Evolutionary conservation across 1,140 invertebrate species (phyloP).

Genomic region (Drosophila jambulina): DNA sequence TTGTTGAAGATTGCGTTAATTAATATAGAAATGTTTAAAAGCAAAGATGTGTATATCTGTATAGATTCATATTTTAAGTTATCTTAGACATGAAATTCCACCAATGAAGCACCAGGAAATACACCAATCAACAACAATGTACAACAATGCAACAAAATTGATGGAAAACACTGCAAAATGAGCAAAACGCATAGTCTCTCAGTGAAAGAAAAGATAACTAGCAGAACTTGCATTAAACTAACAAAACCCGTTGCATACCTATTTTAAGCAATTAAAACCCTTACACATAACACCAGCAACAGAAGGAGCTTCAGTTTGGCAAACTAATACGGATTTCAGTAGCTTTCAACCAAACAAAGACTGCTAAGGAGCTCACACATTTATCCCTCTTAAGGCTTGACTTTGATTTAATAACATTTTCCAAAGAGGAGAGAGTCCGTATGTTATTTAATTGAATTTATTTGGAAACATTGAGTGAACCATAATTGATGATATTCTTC

Average conservation of each 20-base stretch:
- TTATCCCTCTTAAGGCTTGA: not conserved
- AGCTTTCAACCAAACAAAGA: not conserved
- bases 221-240: too few relatives aligned
- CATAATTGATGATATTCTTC: slow-evolving; percentile 6
- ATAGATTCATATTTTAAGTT: too few relatives aligned
- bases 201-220: too few relatives aligned
- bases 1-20: too few relatives aligned
- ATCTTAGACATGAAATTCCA: not conserved
- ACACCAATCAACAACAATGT: not conserved
- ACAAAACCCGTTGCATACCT: not conserved
- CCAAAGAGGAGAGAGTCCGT: not conserved
- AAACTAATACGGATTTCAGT: not conserved
- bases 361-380: not conserved
- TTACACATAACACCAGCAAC: not conserved
- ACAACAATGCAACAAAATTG: not conserved
- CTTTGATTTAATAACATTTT: slow-evolving; percentile 8
- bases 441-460: slow-evolving; percentile 12
- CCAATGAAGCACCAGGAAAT: not conserved
- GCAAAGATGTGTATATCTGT: too few relatives aligned
- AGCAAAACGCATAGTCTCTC: too few relatives aligned
- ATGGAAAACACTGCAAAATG: not conserved
- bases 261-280: not conserved
- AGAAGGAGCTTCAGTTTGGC: not conserved
- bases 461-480: not conserved
- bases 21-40: too few relatives aligned